phyloP scores from a whole-genome alignment of 2,797 vertebrate species.

The Sardinella longiceps region DNA sequence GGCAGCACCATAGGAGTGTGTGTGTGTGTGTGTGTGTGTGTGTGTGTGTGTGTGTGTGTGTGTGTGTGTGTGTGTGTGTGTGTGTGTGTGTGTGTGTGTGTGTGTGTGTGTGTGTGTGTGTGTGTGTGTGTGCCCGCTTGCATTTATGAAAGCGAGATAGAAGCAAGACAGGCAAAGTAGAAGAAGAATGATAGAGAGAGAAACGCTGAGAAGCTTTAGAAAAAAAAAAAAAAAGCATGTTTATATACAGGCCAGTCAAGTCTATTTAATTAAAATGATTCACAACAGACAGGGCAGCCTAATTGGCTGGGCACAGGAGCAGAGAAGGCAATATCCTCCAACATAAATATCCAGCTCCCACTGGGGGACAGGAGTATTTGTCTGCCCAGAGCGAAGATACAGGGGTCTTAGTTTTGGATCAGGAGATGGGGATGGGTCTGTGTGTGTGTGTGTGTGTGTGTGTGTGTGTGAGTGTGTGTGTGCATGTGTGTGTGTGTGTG shows the following conservation, averaged over 20 bases:
- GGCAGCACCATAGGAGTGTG: slow-evolving; percentile 13
- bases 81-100: neutral
- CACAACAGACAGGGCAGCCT: neutral
- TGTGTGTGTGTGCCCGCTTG: neutral
- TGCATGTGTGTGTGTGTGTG: no score
- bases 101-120: neutral
- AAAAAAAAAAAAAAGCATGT: neutral
- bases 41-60: neutral
- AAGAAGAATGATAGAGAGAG: neutral
- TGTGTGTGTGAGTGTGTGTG: no score
- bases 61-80: neutral
- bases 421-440: neutral
- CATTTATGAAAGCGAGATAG: neutral
- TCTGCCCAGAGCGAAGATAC: neutral
- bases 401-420: neutral
- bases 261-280: slow-evolving; percentile 9
- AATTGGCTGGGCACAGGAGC: neutral
- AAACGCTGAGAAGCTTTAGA: neutral
- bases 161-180: neutral
- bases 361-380: neutral
- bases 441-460: no score
- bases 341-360: slow-evolving; percentile 16
- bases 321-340: neutral
- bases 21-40: neutral
- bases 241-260: slow-evolving; percentile 10